Base-by-base conservation (phyloP, 2,888 invertebrate species). In the Sesia apiformis region DNA sequence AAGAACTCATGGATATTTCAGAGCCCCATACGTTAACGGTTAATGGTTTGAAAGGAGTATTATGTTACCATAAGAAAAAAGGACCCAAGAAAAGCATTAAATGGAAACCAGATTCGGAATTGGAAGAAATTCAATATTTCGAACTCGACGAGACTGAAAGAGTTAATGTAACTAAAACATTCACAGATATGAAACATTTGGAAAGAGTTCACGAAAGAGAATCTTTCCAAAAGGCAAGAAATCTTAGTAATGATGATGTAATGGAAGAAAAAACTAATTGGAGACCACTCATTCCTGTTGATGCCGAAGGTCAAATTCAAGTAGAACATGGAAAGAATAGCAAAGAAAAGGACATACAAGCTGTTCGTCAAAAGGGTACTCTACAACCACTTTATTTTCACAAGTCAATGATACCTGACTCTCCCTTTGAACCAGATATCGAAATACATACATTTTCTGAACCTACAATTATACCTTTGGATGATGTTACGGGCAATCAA, bases 141-240 rank as follows among this genome's bases (percentile, higher is more conserved):
- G 98, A 98, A 79, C 85, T 98, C 63, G 98, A 98, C 81, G 98
- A 98, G 84, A 97, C 95, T 8, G 98, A 99, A 84, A 92, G 98
- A 72, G 96, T 97, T 2, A 98, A 98, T 84, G 98, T 98, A 1
- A 97, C 94, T 3, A 96, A 94, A 81, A 95, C 92, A 41, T 98
- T 98, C 81, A 94, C 93, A 42, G 97, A 97, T 70, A 95, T 97
- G 95, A 96, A 96, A 74, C 93, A 95, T 76, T 93, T 96, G 90
- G 98, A 98, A 76, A 94, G 95, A 69, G 92, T 93, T 58, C 91
- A 94, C 66, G 98, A 98, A 86, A 92, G 96, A 54, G 95, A 96
- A 72, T 93, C 94, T n/a, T 91, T 96, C 73, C 92, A 94, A 66
- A 93, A 94, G 78, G 93, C 93, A 7, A 91, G 96, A 56, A 95